Base-by-base conservation (phyloP, 2,888 invertebrate species). In the Pseudococcus viburni region DNA sequence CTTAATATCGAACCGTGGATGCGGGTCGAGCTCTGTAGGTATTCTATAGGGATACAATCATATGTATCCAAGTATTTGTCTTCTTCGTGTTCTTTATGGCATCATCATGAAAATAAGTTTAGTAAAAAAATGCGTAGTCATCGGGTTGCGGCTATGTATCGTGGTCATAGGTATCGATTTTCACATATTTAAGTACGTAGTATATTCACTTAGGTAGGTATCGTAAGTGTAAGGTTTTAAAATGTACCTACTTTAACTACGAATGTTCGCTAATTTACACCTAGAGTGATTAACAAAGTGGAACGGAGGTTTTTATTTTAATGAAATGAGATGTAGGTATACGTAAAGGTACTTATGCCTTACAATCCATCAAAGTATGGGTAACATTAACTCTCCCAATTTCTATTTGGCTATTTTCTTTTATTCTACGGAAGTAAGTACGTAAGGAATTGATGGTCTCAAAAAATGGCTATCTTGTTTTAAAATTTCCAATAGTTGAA, bases 221-320 rank as follows among this genome's bases (percentile, higher is more conserved):
- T 12, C 48, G 46, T 42, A 42, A n/a, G 12, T n/a, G n/a, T 59
- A 19, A 64, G 22, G 9, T 64, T 64, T 64, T 19, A 59, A 51
- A 59, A 64, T 64, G 22, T 22, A 9, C 48, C 48, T 48, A 22
- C 26, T 33, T 33, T 33, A 33, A 33, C 26, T 33, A 33, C 26
- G 26, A 33, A 33, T 64, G 22, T 22, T 64, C 64, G 64, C 22
- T 64, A 64, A 64, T 64, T 73, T 73, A 33, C 73, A 11, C 73
- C 17, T 17, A 3, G 15, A 73, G 73, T 73, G 33, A 73, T 73
- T 73, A 73, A 33, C 73, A 19, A 73, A 73, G 73, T 73, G 33
- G 73, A 73, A 73, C 73, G 22, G 22, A 73, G 33, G 17, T 73
- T 73, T 73, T 73, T 73, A 73, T 73, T 73, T 73, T 73, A 73